Conservation (phyloP, 2,113 vertebrate species). For the Oryzias woworae region DNA sequence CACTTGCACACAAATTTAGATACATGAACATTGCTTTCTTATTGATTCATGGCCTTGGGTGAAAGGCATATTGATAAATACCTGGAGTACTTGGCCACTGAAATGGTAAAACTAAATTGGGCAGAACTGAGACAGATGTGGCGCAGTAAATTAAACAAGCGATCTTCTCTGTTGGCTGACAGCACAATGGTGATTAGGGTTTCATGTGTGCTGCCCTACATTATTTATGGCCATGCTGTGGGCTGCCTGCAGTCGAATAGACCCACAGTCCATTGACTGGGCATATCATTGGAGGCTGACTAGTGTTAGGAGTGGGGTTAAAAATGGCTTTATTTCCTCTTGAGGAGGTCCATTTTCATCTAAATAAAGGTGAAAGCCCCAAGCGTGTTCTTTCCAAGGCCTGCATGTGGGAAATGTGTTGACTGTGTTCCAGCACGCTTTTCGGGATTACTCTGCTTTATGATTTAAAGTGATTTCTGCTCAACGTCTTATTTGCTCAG, state of each 20-base stretch:
- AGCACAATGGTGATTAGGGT: slow-evolving; percentile 77
- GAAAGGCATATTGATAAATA: slow-evolving; percentile 73
- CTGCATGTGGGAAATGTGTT: slow-evolving; percentile 64
- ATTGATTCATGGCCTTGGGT: slow-evolving; percentile 61
- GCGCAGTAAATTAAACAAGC: slow-evolving; percentile 79
- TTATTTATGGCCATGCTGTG: slow-evolving; percentile 76
- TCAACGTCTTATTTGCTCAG: slow-evolving; percentile 44
- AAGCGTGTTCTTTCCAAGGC: slow-evolving; percentile 63
- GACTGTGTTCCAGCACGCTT: slow-evolving; percentile 58
- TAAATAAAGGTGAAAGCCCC: slow-evolving; percentile 71
- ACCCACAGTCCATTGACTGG: slow-evolving; percentile 79
- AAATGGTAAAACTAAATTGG: slow-evolving; percentile 75
- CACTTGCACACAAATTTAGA: slow-evolving; percentile 16
- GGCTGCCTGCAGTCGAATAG: slow-evolving; percentile 75
- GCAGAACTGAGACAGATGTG: slow-evolving; percentile 78
- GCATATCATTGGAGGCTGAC: slow-evolving; percentile 67
- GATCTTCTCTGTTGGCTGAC: slow-evolving; percentile 76
- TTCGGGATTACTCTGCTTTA: slow-evolving; percentile 31
- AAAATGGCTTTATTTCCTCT: slow-evolving; percentile 77
- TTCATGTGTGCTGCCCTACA: slow-evolving; percentile 71
- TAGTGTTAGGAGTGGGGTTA: slow-evolving; percentile 58
- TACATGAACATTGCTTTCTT: slow-evolving; percentile 44
- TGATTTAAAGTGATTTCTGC: slow-evolving; percentile 49
- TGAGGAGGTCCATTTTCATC: slow-evolving; percentile 74
- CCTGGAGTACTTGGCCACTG: slow-evolving; percentile 56